These are phyloP conservation scores for Conops quadrifasciatus DNA, from an alignment of 2,888 invertebrate species.

Conservation along the genomic window DNA sequence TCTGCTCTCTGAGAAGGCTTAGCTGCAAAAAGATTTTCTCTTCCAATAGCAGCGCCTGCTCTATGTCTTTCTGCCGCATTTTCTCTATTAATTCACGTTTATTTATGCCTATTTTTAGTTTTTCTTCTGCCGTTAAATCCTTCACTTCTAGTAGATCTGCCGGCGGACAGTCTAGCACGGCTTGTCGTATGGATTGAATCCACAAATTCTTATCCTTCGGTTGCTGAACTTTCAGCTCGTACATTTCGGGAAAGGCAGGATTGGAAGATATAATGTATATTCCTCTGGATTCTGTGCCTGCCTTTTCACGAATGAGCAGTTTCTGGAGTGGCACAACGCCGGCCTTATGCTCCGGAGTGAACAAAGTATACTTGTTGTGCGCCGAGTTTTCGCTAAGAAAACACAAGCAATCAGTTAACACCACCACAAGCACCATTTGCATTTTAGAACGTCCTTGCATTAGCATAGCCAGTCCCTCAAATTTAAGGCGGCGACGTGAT, in stretches of 20 bases:
- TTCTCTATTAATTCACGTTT: slow-evolving; percentile 72
- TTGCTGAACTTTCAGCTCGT: slow-evolving; percentile 86
- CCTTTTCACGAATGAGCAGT: slow-evolving; percentile 91
- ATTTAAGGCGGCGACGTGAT: slow-evolving; percentile 83
- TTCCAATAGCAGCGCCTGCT: slow-evolving; percentile 84
- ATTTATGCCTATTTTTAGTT: slow-evolving; percentile 68
- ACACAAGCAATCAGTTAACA: slow-evolving; percentile 90
- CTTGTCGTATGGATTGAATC: slow-evolving; percentile 85
- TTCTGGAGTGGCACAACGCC: slow-evolving; percentile 93
- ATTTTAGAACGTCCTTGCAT: slow-evolving; percentile 93
- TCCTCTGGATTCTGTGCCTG: slow-evolving; percentile 86
- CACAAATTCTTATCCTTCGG: slow-evolving; percentile 90
- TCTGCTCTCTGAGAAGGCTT: slow-evolving; percentile 73
- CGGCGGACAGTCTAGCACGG: slow-evolving; percentile 83
- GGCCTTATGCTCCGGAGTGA: slow-evolving; percentile 94
- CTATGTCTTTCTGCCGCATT: slow-evolving; percentile 86
- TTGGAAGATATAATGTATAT: slow-evolving; percentile 94
- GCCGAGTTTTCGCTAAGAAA: slow-evolving; percentile 92
- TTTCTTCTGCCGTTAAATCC: slow-evolving; percentile 79
- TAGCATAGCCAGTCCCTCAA: slow-evolving; percentile 87
- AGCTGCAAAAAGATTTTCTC: slow-evolving; percentile 88
- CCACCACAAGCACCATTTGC: slow-evolving; percentile 87
- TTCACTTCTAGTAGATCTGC: slow-evolving; percentile 80
- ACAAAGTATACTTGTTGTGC: slow-evolving; percentile 87
- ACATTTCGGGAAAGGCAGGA: slow-evolving; percentile 94